Evolutionary conservation across 2,888 invertebrate genomes (phyloP).

Genomic region (Acleris emargana): DNA sequence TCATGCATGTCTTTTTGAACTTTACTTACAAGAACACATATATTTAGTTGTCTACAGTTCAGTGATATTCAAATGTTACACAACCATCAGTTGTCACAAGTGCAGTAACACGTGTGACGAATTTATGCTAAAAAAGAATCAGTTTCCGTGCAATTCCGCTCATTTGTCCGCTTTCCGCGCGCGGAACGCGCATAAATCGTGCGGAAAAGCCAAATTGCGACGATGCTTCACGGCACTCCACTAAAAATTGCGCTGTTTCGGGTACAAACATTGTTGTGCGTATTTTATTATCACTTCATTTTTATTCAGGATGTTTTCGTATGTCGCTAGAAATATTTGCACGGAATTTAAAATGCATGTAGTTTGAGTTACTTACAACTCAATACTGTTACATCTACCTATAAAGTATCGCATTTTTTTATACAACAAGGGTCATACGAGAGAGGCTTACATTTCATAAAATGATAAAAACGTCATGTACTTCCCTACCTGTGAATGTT

Average conservation of each 20-base stretch:
- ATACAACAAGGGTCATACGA: no score
- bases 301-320: slow-evolving; percentile 37
- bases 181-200: slow-evolving; percentile 78
- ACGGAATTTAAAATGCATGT: background rate
- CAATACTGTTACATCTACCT: no score
- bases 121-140: slow-evolving; percentile 72
- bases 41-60: no score
- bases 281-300: slow-evolving; percentile 60
- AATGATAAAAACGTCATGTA: no score
- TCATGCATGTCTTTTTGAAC: no score
- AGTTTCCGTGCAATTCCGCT: slow-evolving; percentile 72
- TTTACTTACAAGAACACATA: no score
- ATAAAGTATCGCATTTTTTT: no score
- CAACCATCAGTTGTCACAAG: slow-evolving; percentile 50
- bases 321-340: background rate
- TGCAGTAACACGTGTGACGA: slow-evolving; percentile 67
- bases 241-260: slow-evolving; percentile 75
- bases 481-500: background rate
- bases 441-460: no score
- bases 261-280: slow-evolving; percentile 70
- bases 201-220: slow-evolving; percentile 78
- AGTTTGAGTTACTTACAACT: background rate
- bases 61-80: background rate
- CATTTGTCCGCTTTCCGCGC: slow-evolving; percentile 77
- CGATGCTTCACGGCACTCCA: slow-evolving; percentile 72